phyloP scores from a whole-genome alignment of 2,113 vertebrate genomes.

The Lophura nycthemera region DNA sequence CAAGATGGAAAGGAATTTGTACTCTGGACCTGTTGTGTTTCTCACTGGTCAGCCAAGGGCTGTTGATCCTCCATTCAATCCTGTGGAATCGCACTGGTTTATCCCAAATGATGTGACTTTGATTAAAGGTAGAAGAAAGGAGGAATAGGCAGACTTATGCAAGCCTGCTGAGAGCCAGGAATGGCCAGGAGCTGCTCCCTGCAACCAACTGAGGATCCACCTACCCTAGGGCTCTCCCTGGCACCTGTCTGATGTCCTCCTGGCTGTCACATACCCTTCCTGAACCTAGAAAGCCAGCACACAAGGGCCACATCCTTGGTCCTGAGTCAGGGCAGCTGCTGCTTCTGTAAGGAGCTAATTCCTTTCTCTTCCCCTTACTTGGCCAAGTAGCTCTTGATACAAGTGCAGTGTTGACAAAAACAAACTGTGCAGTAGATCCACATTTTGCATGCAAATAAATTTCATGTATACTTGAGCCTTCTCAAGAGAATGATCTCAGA shows the following conservation, averaged over 20 bases:
- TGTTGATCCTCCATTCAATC: not conserved
- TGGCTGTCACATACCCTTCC: not conserved
- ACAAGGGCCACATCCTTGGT: not conserved
- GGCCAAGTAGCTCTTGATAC: not conserved
- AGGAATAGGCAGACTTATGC: not conserved
- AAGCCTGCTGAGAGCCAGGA: not conserved
- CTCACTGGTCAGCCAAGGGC: not conserved
- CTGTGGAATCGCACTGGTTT: not conserved
- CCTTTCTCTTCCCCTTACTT: not conserved
- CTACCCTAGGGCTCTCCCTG: accelerated
- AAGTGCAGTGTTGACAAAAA: not conserved
- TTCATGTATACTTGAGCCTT: not conserved
- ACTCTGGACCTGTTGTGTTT: not conserved
- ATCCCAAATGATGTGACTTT: not conserved
- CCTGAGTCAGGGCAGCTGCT: not conserved
- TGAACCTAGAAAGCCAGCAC: not conserved
- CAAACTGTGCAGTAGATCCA: not conserved
- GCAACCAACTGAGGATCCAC: not conserved
- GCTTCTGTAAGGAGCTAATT: not conserved
- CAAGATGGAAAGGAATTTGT: not conserved
- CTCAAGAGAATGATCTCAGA: not conserved
- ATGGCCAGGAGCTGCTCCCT: not conserved
- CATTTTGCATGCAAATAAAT: not conserved
- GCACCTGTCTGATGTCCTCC: not conserved
- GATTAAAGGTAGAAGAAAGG: not conserved